Conservation (phyloP, 2,113 vertebrate species). For the Fulica atra region DNA sequence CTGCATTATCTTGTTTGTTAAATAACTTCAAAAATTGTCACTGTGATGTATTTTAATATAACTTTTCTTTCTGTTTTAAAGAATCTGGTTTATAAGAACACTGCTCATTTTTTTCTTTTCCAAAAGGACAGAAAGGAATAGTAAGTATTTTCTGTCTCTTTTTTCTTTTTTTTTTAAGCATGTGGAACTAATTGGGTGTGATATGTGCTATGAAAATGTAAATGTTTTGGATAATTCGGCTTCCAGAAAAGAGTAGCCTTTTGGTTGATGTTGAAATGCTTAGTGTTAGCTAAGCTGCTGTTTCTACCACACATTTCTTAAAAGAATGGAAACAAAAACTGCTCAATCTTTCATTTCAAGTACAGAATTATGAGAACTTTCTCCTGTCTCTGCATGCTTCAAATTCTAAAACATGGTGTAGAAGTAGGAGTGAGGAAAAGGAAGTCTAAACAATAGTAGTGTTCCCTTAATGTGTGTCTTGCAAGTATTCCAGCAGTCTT, state of each 20-base stretch:
- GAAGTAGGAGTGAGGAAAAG: background rate
- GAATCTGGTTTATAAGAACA: conserved; percentile 92
- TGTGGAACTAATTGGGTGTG: background rate
- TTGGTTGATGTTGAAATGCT: background rate
- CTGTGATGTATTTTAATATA: background rate
- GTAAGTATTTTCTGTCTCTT: conserved; percentile 78
- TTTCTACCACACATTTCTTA: background rate
- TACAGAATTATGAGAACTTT: background rate
- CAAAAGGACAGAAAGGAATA: conserved; percentile 92
- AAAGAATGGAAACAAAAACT: background rate
- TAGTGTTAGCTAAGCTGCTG: background rate
- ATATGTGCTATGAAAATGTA: background rate
- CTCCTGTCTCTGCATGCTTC: background rate
- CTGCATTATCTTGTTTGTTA: background rate
- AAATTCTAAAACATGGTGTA: background rate
- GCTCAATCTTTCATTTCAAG: background rate
- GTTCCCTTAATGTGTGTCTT: background rate
- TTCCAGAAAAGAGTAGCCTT: background rate
- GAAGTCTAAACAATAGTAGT: background rate
- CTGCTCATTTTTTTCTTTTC: conserved; percentile 90
- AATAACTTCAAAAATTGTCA: background rate
- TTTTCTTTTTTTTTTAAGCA: background rate
- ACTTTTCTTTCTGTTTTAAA: conserved; percentile 66
- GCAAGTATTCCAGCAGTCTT: background rate
- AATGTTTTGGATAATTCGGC: background rate